Conservation (phyloP, 2,113 vertebrate genomes). For the Crotalus helleri region DNA sequence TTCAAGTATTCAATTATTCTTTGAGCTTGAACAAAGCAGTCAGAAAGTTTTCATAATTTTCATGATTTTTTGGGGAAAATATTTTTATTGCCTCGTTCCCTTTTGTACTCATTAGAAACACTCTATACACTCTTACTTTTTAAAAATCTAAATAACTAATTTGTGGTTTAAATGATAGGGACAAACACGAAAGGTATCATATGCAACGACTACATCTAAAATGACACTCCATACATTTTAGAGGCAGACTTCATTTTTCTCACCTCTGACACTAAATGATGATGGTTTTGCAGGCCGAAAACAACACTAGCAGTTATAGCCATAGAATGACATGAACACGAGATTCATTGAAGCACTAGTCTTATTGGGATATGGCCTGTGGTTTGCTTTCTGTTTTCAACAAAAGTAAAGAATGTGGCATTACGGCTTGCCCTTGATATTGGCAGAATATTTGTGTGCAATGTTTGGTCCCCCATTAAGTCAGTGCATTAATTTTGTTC, state of each 20-base stretch:
- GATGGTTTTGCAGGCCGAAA: conserved; percentile 54
- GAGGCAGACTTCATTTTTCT: conserved; percentile 59
- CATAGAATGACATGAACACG: conserved; percentile 57
- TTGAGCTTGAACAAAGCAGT: background rate
- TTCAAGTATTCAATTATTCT: background rate
- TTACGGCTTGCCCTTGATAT: background rate
- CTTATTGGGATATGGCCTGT: conserved; percentile 52
- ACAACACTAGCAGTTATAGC: conserved; percentile 60
- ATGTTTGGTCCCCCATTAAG: conserved; percentile 47
- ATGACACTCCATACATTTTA: conserved; percentile 64
- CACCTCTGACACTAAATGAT: conserved; percentile 58
- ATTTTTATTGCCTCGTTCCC: conserved; percentile 58
- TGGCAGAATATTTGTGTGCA: conserved; percentile 26
- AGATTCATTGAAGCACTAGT: conserved; percentile 61
- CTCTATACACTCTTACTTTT: conserved; percentile 37
- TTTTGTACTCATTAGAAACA: conserved; percentile 62
- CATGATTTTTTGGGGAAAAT: background rate
- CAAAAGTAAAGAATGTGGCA: background rate
- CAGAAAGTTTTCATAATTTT: background rate
- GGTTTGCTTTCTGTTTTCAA: conserved; percentile 60
- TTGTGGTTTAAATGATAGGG: conserved; percentile 58
- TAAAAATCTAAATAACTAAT: conserved; percentile 63
- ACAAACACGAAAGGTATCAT: conserved; percentile 58
- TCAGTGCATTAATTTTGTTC: conserved; percentile 39
- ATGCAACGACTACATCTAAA: conserved; percentile 67